phyloP scores from a whole-genome alignment of 2,113 vertebrate species.

The Neolamprologus sp. region DNA sequence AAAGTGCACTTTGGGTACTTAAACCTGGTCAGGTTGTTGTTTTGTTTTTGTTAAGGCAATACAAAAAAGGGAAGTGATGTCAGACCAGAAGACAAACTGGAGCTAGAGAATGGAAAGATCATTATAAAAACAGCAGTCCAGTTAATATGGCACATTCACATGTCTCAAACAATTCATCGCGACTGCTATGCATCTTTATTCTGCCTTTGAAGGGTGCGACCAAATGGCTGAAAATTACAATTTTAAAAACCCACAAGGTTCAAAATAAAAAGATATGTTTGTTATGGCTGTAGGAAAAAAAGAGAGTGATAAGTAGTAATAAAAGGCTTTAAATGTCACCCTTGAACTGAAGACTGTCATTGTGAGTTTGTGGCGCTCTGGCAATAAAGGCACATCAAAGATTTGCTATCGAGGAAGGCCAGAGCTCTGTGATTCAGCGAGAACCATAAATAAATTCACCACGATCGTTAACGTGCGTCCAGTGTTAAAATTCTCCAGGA shows the following conservation, averaged over 20 bases:
- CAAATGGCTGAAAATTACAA: background rate
- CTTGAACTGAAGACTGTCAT: background rate
- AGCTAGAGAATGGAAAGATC: background rate
- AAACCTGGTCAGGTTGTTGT: background rate
- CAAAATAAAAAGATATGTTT: background rate
- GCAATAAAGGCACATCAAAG: constrained; percentile 18
- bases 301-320: background rate
- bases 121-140: background rate
- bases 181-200: background rate
- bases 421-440: background rate
- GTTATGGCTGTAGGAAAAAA: background rate
- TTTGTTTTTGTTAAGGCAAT: background rate
- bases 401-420: background rate
- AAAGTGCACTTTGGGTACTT: constrained; percentile 27
- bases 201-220: background rate
- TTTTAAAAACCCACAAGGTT: background rate
- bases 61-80: background rate
- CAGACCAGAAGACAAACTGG: background rate
- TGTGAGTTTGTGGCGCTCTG: background rate
- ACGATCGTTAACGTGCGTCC: background rate
- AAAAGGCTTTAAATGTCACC: background rate
- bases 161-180: background rate
- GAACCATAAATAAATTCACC: background rate
- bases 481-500: constrained; percentile 23
- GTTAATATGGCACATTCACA: background rate